Evolutionary conservation across 2,888 invertebrate species (phyloP), one percentile per base, ranked within the genome.

Genomic region (Cosmia trapezina): DNA sequence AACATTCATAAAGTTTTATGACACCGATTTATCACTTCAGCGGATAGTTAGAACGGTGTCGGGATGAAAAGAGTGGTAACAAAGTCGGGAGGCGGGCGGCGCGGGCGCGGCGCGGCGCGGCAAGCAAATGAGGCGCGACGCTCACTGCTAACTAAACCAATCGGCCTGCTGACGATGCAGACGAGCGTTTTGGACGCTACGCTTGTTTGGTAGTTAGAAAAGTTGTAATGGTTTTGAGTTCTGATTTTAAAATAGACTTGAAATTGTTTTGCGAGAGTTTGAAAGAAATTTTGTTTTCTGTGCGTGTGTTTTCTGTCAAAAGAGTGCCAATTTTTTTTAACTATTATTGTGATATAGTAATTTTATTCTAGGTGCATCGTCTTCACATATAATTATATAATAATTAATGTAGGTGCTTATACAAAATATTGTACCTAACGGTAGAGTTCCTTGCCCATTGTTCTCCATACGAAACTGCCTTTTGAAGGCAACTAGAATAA

Each of bases 101-200:
- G 61, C 43, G 60, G 43, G 78, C 82, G 83, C 89, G 88, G 84
- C 82, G 88, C 87, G 89, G 91, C 89, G 92, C 91, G 93, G 93
- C 94, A 92, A 94, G 95, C 94, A 96, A 95, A 96, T 96, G 96
- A 96, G 96, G 95, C 95, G 93, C 95, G 93, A 94, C 94, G 95
- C 94, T 95, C 94, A 90, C 94, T 95, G 94, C 95, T 96, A 96
- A 96, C 96, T 96, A 96, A 96, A 96, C 96, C 96, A 96, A 96
- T 96, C 96, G 96, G 87, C 92, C 90, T 87, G 86, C 78, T 70
- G 80, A 41, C 51, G 22, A 4, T 54, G 84, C 90, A 92, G 79
- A 93, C 95, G 85, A 78, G 91, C 94, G 92, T 84, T 28, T 70
- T 2, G 64, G 74, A 83, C 75, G 86, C 72, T 41, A 57, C 68